phyloP scores from a whole-genome alignment of 2,888 invertebrate genomes.

The Augochlorella aurata region DNA sequence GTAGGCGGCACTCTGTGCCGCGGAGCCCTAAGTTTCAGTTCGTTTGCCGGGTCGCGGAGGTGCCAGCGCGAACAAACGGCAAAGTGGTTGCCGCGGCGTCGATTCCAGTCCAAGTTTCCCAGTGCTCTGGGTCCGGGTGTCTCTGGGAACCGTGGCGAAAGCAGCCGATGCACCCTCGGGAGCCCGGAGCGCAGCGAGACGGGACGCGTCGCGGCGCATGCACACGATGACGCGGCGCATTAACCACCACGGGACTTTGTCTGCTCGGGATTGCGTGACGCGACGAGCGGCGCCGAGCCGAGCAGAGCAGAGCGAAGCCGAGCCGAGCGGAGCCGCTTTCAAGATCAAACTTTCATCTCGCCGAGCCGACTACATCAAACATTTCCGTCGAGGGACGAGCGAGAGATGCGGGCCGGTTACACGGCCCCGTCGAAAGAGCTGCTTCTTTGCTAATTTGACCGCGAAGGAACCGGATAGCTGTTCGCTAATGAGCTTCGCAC shows the following conservation, averaged over 20 bases:
- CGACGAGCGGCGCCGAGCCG: background rate
- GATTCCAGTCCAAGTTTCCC: slow-evolving; percentile 35
- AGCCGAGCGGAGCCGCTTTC: background rate
- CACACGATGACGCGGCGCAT: slow-evolving; percentile 51
- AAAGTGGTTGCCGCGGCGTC: slow-evolving; percentile 31
- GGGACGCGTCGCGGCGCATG: slow-evolving; percentile 31
- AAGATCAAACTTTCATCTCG: slow-evolving; percentile 44
- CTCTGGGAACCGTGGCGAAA: background rate
- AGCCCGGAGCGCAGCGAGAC: background rate
- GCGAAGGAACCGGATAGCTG: background rate
- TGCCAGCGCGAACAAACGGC: slow-evolving; percentile 34
- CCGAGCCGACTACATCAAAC: slow-evolving; percentile 30
- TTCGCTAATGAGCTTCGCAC: slow-evolving; percentile 1
- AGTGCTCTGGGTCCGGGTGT: background rate
- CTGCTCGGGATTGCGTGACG: slow-evolving; percentile 43
- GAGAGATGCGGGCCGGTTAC: slow-evolving; percentile 10
- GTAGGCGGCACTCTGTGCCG: background rate
- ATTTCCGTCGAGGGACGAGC: background rate
- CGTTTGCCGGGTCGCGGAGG: slow-evolving; percentile 13
- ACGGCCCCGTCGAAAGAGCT: background rate
- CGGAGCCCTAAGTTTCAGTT: background rate
- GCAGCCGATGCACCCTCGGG: background rate
- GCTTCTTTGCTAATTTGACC: slow-evolving; percentile 10
- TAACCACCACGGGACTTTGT: slow-evolving; percentile 52
- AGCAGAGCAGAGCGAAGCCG: too few species aligned